Base-by-base conservation (phyloP, 1,140 invertebrate species). In the Eriosoma lanigerum region DNA sequence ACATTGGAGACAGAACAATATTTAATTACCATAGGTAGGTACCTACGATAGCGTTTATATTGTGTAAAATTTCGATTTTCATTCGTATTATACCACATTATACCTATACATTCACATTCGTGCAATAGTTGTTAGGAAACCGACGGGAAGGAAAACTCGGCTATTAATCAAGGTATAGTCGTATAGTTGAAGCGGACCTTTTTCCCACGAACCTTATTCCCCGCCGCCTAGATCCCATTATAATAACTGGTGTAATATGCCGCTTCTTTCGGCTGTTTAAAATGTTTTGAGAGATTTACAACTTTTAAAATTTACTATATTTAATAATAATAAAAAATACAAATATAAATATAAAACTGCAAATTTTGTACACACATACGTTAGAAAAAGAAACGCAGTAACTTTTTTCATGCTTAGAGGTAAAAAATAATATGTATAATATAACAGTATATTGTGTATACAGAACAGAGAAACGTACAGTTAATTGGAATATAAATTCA, bases 151-250 rank as follows among this genome's bases (percentile, higher is more conserved):
- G 73, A 76, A 76, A 54, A 76, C 73, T 76, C 52, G 32, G n/a
- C 73, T 76, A 76, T 76, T 76, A 76, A 76, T 76, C 73, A 76
- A 76, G 52, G 32, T 76, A 76, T 76, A 76, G 73, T 60, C 24
- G 54, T 68, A 48, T 17, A 32, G n/a, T 29, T 32, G 54, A 76
- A 32, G 32, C 32, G 32, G 32, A 56, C 32, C 73, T 76, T 76
- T 76, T 76, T 56, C 32, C 19, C 70, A 44, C 73, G n/a, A 44
- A 56, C 29, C 21, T 6, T 46, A 8, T 24, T 5, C 15, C 48
- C 62, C 9, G 13, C 19, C 52, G 15, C 48, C 21, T 1, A 4
- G 3, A 38, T 38, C 3, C 32, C 32, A n/a, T n/a, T n/a, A n/a
- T n/a, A n/a, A n/a, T n/a, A n/a, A n/a, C n/a, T n/a, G n/a, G 32